phyloP scores from a whole-genome alignment of 2,797 vertebrate species.

The Lateolabrax maculatus region DNA sequence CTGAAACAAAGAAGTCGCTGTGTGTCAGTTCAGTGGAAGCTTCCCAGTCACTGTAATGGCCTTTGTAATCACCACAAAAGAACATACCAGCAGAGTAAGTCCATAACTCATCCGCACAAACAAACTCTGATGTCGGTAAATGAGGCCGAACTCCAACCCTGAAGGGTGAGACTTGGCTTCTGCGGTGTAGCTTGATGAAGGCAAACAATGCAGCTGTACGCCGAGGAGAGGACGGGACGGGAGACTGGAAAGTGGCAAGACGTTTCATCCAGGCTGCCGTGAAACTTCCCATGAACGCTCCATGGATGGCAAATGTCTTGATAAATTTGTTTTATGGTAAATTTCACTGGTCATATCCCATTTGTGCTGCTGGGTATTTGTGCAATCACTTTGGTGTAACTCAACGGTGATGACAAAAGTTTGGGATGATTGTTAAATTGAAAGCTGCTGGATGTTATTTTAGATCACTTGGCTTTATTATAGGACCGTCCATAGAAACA shows the following conservation, averaged over 20 bases:
- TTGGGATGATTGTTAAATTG: conserved; percentile 6
- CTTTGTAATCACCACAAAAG: conserved; percentile 85
- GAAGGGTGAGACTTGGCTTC: conserved; percentile 73
- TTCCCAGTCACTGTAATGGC: conserved; percentile 67
- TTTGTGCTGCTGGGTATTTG: conserved; percentile 42
- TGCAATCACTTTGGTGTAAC: conserved; percentile 29
- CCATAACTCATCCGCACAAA: conserved; percentile 86
- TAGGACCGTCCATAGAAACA: background rate
- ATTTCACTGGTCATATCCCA: conserved; percentile 18
- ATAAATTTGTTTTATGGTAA: conserved; percentile 13
- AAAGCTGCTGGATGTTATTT: conserved; percentile 36
- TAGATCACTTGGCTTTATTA: conserved; percentile 22
- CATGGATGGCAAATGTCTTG: conserved; percentile 21
- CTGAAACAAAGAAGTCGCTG: conserved; percentile 74
- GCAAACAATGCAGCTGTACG: conserved; percentile 76
- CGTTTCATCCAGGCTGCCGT: background rate
- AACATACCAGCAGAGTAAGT: conserved; percentile 82
- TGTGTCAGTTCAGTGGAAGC: conserved; percentile 73
- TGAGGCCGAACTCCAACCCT: conserved; percentile 78
- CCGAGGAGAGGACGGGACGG: conserved; percentile 54
- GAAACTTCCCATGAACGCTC: conserved; percentile 21
- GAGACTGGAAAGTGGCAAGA: conserved; percentile 39
- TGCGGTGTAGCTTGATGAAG: conserved; percentile 75
- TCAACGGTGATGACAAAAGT: conserved; percentile 15
- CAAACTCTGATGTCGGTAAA: conserved; percentile 86